Base-by-base conservation (phyloP, 2,888 invertebrate genomes). In the Fissipunctia ypsillon region DNA sequence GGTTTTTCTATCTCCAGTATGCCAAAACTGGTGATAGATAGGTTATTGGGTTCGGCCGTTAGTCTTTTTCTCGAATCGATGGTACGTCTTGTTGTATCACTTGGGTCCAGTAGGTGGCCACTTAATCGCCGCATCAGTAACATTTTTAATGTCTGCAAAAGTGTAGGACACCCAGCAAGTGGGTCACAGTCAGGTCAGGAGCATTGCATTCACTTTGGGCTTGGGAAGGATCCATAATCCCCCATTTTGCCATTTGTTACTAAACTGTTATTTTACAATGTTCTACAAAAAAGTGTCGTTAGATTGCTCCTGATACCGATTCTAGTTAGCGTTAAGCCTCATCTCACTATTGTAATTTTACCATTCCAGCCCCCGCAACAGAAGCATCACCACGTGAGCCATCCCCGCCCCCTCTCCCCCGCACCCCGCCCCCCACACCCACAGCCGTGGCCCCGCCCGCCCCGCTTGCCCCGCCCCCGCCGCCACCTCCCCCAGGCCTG, bases 401-500 rank as follows among this genome's bases (percentile, higher is more conserved):
- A 1, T 67, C 84, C 0, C 60, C 1, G 56, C 85, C 0, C 54
- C 84, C 12, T 75, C 87, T 0, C 74, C 88, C 0, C 78, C 0
- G 85, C 85, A 5, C 35, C 56, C 31, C 52, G 50, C 2, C 88
- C 4, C 76, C 84, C 4, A 59, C 83, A 0, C 63, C 2, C 3
- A 59, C 83, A 0, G 52, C 2, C 57, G 84, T 0, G 63, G 43
- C 43, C 43, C 41, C 70, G 43, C 45, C 57, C 61, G 12, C 77
- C 45, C 80, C 25, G 50, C 25, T 38, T 0, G 61, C 77, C 0
- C 65, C 57, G 73, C 22, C 82, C 14, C 69, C 75, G 19, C 48
- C 80, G 19, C 64, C 76, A 1, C 84, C 4, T 61, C 89, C 3
- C 38, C 38, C 76, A 0, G 90, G 12, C 66, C 87, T 4, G 66